A percentile compares a stretch with the other conserved stretches of the same genome.
Conservation (phyloP, 2,113 vertebrate species). For the Lutjanus erythropterus region DNA sequence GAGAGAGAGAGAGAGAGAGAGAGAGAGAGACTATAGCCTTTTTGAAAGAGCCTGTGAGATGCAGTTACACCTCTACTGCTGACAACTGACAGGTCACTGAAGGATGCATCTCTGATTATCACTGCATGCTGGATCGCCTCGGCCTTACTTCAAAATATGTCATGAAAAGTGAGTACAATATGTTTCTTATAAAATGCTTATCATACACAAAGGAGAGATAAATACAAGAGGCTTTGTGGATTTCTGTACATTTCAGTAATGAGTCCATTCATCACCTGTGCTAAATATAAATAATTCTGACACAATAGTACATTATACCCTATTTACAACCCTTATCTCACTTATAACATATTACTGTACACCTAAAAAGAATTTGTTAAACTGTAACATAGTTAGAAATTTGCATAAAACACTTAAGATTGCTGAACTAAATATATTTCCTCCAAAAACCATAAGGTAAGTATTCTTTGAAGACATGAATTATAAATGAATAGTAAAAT, state of each 20-base stretch:
- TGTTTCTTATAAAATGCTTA: neutral
- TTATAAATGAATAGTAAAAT: conserved; percentile 45
- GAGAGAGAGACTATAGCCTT: neutral
- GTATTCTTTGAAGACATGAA: conserved; percentile 43
- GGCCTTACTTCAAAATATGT: conserved; percentile 6
- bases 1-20: conserved; percentile 12
- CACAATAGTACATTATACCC: neutral
- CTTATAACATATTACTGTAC: neutral
- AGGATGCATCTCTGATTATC: conserved; percentile 7
- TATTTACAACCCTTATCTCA: neutral
- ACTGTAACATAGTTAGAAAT: neutral
- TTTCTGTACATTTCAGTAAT: neutral
- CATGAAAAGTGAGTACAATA: conserved; percentile 61
- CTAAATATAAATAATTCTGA: neutral
- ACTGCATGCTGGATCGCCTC: conserved; percentile 4
- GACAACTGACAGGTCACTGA: conserved; percentile 8
- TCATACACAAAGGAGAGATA: neutral
- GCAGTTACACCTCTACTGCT: conserved; percentile 30
- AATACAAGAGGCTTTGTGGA: neutral
- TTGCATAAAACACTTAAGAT: neutral
- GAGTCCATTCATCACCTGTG: neutral
- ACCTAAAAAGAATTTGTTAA: neutral
- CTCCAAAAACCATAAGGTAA: conserved; percentile 2
- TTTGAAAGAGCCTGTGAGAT: neutral
- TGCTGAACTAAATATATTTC: neutral